Evolutionary conservation across 2,888 invertebrate species (phyloP), one percentile per base, ranked within the genome.

Genomic region (Alloscopus bannaensis): DNA sequence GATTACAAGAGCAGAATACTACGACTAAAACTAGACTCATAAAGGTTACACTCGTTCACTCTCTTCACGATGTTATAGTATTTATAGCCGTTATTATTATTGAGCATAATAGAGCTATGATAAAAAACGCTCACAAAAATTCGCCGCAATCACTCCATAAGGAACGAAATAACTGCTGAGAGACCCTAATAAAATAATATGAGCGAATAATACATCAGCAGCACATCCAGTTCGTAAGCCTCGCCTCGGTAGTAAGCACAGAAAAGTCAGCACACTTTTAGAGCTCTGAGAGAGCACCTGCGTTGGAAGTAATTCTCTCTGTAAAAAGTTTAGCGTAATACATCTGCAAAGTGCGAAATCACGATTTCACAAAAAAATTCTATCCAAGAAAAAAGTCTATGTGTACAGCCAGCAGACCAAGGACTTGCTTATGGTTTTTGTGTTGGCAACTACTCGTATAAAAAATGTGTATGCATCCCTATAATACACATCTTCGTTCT

Each of bases 321-420:
- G 57, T 40, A 29, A 13, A 40, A 13, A 40, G 22, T 36, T 29
- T 22, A 60, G 24, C 55, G 71, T 78, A 65, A 71, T 78, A 55
- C 65, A 72, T 55, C 59, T 82, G 76, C 75, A 80, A 82, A 82
- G 77, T 82, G 82, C 82, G 69, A 80, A 80, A 82, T 82, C 82
- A 82, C 82, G 82, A 80, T 80, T 80, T 80, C 65, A 66, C 65
- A 81, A 75, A 81, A 75, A 72, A 73, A 55, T 29, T 22, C 50
- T 29, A 55, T 59, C 26, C 26, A 68, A 75, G 40, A 76, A 57
- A n/a, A 40, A 65, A 65, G 55, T 16, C 29, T 28, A n/a, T 57
- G 13, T 36, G 29, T 6, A 28, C n/a, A 57, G 20, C 24, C 16
- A n/a, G 16, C 13, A 57, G 26, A 28, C 29, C 60, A 60, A 60